A percentile compares a stretch with the other conserved stretches of the same genome.
phyloP scores from a whole-genome alignment of 2,113 vertebrate genomes.

The Tylochromis polylepis region DNA sequence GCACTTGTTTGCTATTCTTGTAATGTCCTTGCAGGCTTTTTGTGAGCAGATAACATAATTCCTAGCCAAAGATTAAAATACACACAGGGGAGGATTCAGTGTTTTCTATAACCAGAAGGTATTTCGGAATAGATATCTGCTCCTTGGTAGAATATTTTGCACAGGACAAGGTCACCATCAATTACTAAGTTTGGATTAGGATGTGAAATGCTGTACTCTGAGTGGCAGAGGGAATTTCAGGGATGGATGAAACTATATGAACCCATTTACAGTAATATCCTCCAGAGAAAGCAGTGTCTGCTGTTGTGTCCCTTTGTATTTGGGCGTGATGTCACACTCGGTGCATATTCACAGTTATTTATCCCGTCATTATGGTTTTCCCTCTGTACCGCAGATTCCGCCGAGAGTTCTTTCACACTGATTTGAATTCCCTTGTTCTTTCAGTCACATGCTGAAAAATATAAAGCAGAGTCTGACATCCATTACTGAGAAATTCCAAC shows the following conservation, averaged over 20 bases:
- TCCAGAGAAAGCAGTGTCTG: background rate
- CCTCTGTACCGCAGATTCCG: background rate
- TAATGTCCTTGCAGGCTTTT: slow-evolving; percentile 15
- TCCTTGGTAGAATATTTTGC: background rate
- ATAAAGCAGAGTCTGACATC: slow-evolving; percentile 8
- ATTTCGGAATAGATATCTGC: slow-evolving; percentile 15
- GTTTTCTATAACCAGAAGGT: slow-evolving; percentile 6
- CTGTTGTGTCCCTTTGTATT: background rate
- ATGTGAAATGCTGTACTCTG: background rate
- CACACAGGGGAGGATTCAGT: background rate
- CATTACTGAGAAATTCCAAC: background rate
- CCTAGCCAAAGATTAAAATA: slow-evolving; percentile 26
- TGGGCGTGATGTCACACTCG: background rate
- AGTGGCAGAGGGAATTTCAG: background rate
- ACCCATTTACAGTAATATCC: slow-evolving; percentile 21
- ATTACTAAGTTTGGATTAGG: background rate
- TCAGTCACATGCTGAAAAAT: slow-evolving; percentile 7
- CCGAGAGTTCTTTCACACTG: background rate
- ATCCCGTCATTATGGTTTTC: background rate
- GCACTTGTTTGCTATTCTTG: slow-evolving; percentile 26
- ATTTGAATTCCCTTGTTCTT: slow-evolving; percentile 22
- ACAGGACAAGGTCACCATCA: slow-evolving; percentile 35
- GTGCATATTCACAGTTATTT: slow-evolving; percentile 21
- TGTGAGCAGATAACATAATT: slow-evolving; percentile 26
- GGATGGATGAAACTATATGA: background rate